A percentile compares a stretch with the other conserved stretches of the same genome.
phyloP scores from a whole-genome alignment of 2,888 invertebrate species.

The Standfussiana lucernea region DNA sequence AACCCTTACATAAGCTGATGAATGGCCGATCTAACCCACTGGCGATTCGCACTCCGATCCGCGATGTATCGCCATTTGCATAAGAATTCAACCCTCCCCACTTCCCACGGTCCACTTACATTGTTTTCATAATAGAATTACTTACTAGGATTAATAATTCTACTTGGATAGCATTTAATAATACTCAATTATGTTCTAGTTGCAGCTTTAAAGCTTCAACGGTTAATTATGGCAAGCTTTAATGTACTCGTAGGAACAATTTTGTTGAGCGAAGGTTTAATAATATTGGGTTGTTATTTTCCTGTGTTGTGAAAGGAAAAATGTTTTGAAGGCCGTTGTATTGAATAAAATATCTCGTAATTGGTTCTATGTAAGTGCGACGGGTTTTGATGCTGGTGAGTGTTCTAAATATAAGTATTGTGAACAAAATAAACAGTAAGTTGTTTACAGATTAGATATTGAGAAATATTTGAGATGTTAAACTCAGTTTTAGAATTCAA shows the following conservation, averaged over 20 bases:
- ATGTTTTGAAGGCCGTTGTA: constrained; percentile 54
- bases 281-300: constrained; percentile 54
- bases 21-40: constrained; percentile 72
- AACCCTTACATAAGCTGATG: constrained; percentile 82
- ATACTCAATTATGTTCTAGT: constrained; percentile 44
- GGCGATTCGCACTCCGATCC: constrained; percentile 82
- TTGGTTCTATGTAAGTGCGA: constrained; percentile 46
- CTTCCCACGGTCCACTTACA: constrained; percentile 81
- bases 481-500: neutral
- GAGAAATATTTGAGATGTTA: neutral
- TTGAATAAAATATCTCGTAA: constrained; percentile 66
- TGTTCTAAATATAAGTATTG: constrained; percentile 31
- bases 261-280: constrained; percentile 44
- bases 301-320: constrained; percentile 53
- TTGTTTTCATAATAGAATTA: constrained; percentile 72
- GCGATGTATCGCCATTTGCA: constrained; percentile 86
- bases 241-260: constrained; percentile 27
- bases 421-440: neutral
- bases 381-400: constrained; percentile 44
- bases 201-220: constrained; percentile 31
- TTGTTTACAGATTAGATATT: no score
- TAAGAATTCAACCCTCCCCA: constrained; percentile 81
- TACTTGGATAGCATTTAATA: constrained; percentile 50
- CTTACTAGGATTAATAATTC: constrained; percentile 65
- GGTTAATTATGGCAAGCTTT: constrained; percentile 57